These are phyloP conservation scores for Balaeniceps rex DNA, from an alignment of 2,113 vertebrate genomes.

Conservation along the genomic window DNA sequence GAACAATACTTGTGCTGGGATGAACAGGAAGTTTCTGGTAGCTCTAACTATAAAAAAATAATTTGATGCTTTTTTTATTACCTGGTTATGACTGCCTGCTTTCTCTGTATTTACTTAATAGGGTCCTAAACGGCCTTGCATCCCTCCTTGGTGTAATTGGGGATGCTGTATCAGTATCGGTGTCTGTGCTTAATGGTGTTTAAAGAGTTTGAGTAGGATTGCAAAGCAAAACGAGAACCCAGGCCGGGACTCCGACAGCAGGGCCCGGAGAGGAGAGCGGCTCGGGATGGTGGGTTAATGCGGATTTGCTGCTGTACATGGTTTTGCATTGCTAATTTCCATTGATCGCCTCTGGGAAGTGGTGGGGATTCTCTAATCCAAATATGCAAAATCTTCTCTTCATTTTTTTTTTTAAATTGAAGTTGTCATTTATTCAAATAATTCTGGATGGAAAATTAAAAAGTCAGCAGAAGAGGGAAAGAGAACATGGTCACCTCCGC, in stretches of 20 bases:
- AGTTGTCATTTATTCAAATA: neutral
- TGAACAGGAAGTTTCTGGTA: neutral
- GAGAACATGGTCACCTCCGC: neutral
- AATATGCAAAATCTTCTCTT: neutral
- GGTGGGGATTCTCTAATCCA: neutral
- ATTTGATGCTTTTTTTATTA: constrained; percentile 3
- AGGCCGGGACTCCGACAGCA: neutral
- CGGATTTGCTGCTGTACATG: neutral
- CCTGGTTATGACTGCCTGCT: neutral
- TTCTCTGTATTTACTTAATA: neutral
- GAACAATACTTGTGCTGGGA: neutral
- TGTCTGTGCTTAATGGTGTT: neutral
- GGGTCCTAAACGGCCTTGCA: neutral
- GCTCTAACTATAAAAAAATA: neutral
- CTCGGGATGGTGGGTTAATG: neutral
- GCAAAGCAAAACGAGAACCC: neutral
- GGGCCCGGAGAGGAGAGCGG: neutral
- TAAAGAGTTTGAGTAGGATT: neutral
- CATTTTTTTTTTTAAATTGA: neutral
- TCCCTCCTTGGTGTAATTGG: neutral
- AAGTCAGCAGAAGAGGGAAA: neutral
- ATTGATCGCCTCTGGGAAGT: neutral
- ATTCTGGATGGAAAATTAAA: neutral
- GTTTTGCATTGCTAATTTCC: neutral
- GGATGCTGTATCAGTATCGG: neutral